phyloP scores from a whole-genome alignment of 2,888 invertebrate genomes.

The Megalurothrips usitatus region DNA sequence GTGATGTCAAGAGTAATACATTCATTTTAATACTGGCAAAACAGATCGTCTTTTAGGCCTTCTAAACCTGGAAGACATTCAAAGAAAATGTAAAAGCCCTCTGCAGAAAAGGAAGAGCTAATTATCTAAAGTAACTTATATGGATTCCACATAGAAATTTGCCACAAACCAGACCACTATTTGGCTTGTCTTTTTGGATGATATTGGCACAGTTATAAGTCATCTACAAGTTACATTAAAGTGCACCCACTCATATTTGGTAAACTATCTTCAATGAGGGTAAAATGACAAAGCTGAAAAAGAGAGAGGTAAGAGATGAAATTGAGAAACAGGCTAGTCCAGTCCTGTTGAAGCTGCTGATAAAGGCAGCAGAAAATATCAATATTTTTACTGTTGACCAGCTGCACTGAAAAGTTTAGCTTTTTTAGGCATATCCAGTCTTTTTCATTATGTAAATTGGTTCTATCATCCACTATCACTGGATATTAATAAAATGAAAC shows the following conservation, averaged over 20 bases:
- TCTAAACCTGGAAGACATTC: slow-evolving; percentile 1
- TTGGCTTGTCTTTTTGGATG: neutral
- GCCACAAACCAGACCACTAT: neutral
- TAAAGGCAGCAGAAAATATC: neutral
- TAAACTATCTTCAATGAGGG: too few species aligned
- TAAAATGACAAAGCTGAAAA: too few species aligned
- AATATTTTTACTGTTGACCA: neutral
- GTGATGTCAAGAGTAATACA: neutral
- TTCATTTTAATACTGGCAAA: neutral
- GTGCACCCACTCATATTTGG: neutral
- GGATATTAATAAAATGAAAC: neutral
- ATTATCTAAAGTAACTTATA: neutral
- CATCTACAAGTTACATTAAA: neutral
- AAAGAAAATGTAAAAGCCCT: neutral
- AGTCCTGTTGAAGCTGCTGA: too few species aligned
- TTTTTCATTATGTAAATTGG: neutral
- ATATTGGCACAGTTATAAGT: neutral
- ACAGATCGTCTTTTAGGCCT: neutral
- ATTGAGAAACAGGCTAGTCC: neutral
- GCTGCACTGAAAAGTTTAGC: neutral
- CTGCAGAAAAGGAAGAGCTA: neutral
- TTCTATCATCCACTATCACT: neutral
- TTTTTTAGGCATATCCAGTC: neutral
- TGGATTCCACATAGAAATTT: too few species aligned
- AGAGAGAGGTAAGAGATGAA: too few species aligned